Evolutionary conservation across 2,113 vertebrate genomes (phyloP).

Genomic region (Clinocottus analis): DNA sequence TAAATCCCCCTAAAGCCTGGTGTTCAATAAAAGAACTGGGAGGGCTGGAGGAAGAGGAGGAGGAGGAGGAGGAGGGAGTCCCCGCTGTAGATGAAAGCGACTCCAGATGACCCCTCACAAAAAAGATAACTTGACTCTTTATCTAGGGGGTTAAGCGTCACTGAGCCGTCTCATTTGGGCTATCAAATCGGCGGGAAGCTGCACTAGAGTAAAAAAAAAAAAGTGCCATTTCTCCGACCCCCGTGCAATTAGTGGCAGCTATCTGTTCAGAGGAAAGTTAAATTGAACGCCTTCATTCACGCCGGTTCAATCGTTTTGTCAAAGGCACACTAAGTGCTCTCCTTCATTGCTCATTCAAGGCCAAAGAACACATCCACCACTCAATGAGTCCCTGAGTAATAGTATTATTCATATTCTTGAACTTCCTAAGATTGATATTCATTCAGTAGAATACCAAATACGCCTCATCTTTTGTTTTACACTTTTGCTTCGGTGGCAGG

Average conservation of each 20-base stretch:
- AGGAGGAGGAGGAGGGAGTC: conserved; percentile 6
- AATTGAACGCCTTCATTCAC: conserved; percentile 53
- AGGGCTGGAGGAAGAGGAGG: conserved; percentile 9
- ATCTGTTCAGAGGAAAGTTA: conserved; percentile 63
- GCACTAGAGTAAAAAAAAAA: conserved; percentile 28
- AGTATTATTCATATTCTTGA: conserved; percentile 15
- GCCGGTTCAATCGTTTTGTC: conserved; percentile 55
- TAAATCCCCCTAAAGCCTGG: conserved; percentile 69
- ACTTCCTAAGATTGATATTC: too few relatives aligned
- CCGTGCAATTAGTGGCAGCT: conserved; percentile 64
- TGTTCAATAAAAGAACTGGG: conserved; percentile 43
- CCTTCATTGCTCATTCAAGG: conserved; percentile 66
- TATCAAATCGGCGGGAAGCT: conserved; percentile 43
- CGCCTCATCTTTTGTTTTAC: too few relatives aligned
- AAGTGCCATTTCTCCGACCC: conserved; percentile 25
- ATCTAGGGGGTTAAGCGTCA: conserved; percentile 56
- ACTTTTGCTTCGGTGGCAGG: not conserved
- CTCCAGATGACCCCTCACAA: conserved; percentile 35
- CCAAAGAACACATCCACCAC: conserved; percentile 52
- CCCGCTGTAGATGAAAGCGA: conserved; percentile 48
- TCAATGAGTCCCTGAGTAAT: conserved; percentile 30
- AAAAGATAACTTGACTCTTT: conserved; percentile 46
- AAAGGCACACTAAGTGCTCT: conserved; percentile 56
- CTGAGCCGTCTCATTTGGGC: conserved; percentile 57
- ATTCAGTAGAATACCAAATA: too few relatives aligned